Evolutionary conservation across 2,797 vertebrate genomes (phyloP).

Genomic region (Chiroxiphia lanceolata): DNA sequence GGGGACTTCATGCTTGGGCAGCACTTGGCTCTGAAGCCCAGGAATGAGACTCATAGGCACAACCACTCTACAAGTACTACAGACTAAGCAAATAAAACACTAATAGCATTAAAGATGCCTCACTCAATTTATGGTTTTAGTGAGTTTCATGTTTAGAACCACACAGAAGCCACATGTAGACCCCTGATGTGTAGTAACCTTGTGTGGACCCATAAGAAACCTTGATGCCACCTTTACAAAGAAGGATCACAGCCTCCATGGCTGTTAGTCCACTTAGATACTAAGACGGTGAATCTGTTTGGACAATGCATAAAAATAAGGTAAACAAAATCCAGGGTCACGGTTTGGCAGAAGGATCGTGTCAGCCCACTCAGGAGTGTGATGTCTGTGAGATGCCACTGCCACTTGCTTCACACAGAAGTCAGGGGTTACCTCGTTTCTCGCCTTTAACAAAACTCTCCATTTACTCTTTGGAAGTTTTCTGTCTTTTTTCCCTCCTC

Average conservation of each 20-base stretch:
- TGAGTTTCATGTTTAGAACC: neutral
- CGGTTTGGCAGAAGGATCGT: neutral
- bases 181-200: neutral
- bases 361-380: neutral
- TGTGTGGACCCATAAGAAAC: neutral
- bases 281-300: neutral
- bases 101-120: neutral
- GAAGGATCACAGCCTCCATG: neutral
- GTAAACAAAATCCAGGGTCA: neutral
- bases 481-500: neutral
- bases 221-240: neutral
- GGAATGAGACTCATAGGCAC: neutral
- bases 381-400: neutral
- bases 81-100: neutral
- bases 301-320: neutral
- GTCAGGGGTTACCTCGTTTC: neutral
- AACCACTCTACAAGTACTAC: neutral
- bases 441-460: neutral
- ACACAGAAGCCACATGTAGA: neutral
- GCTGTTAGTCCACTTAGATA: neutral
- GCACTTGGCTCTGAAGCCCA: neutral
- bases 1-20: neutral
- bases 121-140: neutral
- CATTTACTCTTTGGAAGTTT: neutral
- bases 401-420: neutral